phyloP scores from a whole-genome alignment of 2,113 vertebrate species.

The Eretmochelys imbricata region DNA sequence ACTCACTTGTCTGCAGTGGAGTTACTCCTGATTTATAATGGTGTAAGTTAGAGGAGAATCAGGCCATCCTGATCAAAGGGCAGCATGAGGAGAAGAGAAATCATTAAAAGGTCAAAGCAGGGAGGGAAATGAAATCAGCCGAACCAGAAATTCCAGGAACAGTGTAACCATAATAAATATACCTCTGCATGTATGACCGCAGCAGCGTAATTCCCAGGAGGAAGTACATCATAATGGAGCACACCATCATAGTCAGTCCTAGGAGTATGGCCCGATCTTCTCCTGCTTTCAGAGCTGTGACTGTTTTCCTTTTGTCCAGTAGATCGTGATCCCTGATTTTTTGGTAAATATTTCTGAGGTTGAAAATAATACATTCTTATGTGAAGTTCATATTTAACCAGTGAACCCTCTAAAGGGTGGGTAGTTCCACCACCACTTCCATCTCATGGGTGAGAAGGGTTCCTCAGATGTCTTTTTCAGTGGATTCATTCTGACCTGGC shows the following conservation, averaged over 20 bases:
- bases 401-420: conserved; percentile 12
- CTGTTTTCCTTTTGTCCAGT: conserved; percentile 95
- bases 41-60: background rate
- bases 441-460: conserved; percentile 2
- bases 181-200: conserved; percentile 93
- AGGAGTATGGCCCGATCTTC: conserved; percentile 94
- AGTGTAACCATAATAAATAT: background rate
- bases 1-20: background rate
- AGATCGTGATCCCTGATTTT: conserved; percentile 91
- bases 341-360: conserved; percentile 93
- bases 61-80: background rate
- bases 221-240: conserved; percentile 95
- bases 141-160: background rate
- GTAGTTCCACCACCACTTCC: conserved; percentile 22
- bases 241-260: conserved; percentile 92
- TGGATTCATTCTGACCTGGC: conserved; percentile 53
- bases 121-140: background rate
- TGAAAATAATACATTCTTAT: conserved; percentile 80
- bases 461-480: conserved; percentile 49
- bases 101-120: background rate
- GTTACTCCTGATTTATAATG: background rate
- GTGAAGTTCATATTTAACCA: conserved; percentile 65
- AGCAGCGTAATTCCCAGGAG: conserved; percentile 93
- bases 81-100: background rate
- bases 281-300: conserved; percentile 93